These are phyloP conservation scores for Mercenaria mercenaria DNA, from an alignment of 1,140 invertebrate genomes.

Conservation along the genomic window DNA sequence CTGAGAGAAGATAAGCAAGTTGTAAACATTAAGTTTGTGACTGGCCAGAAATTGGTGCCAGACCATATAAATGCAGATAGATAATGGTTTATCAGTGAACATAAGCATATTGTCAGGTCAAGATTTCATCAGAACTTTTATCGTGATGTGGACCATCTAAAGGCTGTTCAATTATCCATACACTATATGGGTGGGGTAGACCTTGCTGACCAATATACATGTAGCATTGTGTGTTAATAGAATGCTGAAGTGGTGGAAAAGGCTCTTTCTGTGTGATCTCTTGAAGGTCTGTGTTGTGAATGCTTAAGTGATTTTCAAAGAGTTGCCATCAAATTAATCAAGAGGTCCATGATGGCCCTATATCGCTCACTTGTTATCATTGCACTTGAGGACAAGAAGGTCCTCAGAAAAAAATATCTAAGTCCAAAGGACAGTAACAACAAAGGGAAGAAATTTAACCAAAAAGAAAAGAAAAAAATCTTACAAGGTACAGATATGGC, in stretches of 20 bases:
- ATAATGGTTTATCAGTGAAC: not conserved
- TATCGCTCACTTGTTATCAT: too few relatives aligned
- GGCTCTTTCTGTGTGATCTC: not conserved
- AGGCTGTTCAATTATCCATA: not conserved
- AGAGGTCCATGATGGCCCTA: too few relatives aligned
- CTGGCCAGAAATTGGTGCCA: not conserved
- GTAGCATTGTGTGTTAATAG: not conserved
- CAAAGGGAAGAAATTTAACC: too few relatives aligned
- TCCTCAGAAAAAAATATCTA: too few relatives aligned
- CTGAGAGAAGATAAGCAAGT: not conserved
- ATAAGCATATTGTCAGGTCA: not conserved
- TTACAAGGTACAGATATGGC: too few relatives aligned
- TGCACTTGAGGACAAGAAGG: too few relatives aligned
- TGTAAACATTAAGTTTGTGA: not conserved
- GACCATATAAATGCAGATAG: not conserved
- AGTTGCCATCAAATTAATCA: not conserved
- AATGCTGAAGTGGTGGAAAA: slow-evolving; percentile 16
- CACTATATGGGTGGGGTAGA: slow-evolving; percentile 20
- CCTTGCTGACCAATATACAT: not conserved
- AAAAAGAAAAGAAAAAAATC: too few relatives aligned
- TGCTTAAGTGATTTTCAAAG: not conserved
- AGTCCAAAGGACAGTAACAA: too few relatives aligned
- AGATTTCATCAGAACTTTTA: not conserved
- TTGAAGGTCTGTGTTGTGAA: not conserved
- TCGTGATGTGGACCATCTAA: not conserved